phyloP scores from a whole-genome alignment of 2,888 invertebrate genomes.

The Prenolepis imparis region DNA sequence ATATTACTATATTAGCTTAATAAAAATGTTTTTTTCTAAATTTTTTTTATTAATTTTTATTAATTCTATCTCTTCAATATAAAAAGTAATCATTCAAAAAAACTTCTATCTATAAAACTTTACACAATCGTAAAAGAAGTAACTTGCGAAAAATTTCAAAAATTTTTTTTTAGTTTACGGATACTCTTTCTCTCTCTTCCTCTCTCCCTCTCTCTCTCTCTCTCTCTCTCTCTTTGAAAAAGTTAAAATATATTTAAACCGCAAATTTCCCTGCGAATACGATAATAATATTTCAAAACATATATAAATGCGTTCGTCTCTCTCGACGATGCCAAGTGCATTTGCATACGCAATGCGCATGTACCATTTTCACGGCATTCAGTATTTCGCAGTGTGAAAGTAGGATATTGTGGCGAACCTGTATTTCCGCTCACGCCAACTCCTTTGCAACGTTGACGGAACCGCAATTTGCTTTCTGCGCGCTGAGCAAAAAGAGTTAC shows the following conservation, averaged over 20 bases:
- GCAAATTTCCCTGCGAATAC: not conserved
- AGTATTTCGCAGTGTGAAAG: conserved; percentile 11
- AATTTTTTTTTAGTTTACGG: not conserved
- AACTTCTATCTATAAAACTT: not conserved
- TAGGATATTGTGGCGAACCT: not conserved
- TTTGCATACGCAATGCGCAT: conserved; percentile 29
- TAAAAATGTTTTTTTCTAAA: not conserved
- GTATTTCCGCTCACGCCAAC: not conserved
- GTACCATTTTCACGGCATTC: conserved; percentile 2
- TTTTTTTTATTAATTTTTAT: not conserved
- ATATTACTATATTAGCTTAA: conserved; percentile 1
- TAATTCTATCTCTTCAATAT: not conserved
- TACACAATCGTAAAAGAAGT: not conserved
- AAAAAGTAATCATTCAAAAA: not conserved
- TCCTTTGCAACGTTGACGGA: conserved; percentile 32
- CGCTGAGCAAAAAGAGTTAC: conserved; percentile 43
- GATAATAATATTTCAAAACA: conserved; percentile 8
- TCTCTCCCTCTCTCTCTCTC: too few species aligned
- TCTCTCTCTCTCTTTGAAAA: not conserved
- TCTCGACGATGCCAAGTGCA: not conserved
- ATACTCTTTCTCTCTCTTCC: too few species aligned
- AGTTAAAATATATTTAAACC: not conserved
- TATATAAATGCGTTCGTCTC: conserved; percentile 9
- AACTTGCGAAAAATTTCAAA: not conserved
- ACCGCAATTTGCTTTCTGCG: conserved; percentile 29